Evolutionary conservation across 2,888 invertebrate species (phyloP), one percentile per base, ranked within the genome.

Genomic region (Crepidodera aurea): DNA sequence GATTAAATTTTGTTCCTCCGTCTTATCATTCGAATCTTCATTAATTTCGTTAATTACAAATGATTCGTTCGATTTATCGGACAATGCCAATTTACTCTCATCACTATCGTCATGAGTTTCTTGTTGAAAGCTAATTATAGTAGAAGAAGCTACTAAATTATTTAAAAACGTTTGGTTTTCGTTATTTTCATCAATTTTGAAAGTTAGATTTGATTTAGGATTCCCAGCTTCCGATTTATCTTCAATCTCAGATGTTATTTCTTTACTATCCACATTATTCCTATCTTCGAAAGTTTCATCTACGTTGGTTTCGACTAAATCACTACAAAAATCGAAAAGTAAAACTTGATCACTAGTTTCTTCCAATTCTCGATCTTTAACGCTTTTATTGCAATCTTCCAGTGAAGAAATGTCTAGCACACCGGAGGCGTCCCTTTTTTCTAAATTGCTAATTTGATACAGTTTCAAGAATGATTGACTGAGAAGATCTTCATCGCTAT

Each of bases 21-120:
- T 18, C 12, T 51, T 51, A 44, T 56, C 44, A 48, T 15, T 15
- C 6, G 27, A 7, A n/a, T 58, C 58, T 13, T 51, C 51, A n/a
- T 44, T 12, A 18, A 37, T 13, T 10, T 60, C 60, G 12, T 57
- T 57, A 5, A 57, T 39, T 5, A 57, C 48, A 12, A 57, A 57
- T 6, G 57, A 57, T 25, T 57, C 57, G 32, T 50, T 57, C 0
- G 57, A 57, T 57, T 57, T 57, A 7, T 57, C 57, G 2, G 57
- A 50, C 8, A 15, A 22, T 13, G 48, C 27, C 27, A 57, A 25
- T 37, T 56, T 56, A 15, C 56, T 56, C 18, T 56, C 56, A 29
- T 56, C 56, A 16, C 34, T 48, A 19, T 56, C 56, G 15, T 53
- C 53, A 12, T 37, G 0, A 5, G 7, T 0, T 7, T 19, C 37